Base-by-base conservation (phyloP, 1,140 invertebrate genomes). In the Notospermus geniculatus region DNA sequence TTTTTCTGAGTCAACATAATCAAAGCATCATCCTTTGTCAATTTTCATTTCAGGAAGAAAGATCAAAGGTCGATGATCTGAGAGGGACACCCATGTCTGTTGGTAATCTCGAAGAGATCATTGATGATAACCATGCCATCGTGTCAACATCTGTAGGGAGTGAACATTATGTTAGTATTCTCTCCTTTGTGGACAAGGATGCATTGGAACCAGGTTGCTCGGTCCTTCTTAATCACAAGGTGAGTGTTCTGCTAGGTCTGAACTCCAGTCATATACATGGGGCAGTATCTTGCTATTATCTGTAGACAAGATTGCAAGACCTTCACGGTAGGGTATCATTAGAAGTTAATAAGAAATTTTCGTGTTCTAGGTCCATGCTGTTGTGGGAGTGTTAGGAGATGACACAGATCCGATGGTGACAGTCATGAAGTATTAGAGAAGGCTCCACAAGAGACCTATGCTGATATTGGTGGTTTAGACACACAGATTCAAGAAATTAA, bases 341-440 rank as follows among this genome's bases (percentile, higher is more conserved):
- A n/a, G n/a, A n/a, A n/a, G n/a, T n/a, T n/a, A n/a, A n/a, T n/a
- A n/a, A n/a, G n/a, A n/a, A n/a, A n/a, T n/a, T n/a, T n/a, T n/a
- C n/a, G n/a, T n/a, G n/a, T n/a, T 62, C 15, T 55, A 86, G 84
- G 88, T 89, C 7, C 97, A 99, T 85, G 95, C 97, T 63, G 96
- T 99, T 41, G 95, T 99, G 46, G 97, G 97, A 66, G 97, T 99
- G 0, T 81, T 99, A 27, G 91, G 92, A 39, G 97, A 99, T 85
- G 97, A 99, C 77, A 98, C 95, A n/a, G 97, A 99, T 85, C 97
- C 97, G 17, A 99, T 99, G 97, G 97, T 99, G 1, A 99, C 95
- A 30, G 97, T 99, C 0, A 99, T 99, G 97, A 99, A 99, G 81
- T n/a, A n/a, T 79, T 99, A 39, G 97, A 99, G 76, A 99, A 99